A percentile compares a stretch with the other conserved stretches of the same genome.
Conservation (phyloP, 2,797 vertebrate genomes). For the Chiloscyllium punctatum region DNA sequence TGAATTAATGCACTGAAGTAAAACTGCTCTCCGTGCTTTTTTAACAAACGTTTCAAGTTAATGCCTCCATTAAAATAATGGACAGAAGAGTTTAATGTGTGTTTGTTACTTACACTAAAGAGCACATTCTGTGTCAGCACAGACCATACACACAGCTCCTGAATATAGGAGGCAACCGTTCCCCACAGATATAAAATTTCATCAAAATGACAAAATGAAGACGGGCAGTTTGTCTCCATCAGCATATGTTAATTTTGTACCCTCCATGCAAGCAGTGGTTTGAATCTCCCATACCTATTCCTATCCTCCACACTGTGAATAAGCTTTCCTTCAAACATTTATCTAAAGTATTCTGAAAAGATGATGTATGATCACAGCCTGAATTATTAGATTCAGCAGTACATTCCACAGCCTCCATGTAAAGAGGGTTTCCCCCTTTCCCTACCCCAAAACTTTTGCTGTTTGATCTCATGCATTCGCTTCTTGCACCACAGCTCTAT, state of each 20-base stretch:
- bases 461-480: too few species aligned
- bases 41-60: background rate
- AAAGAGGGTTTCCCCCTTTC: too few species aligned
- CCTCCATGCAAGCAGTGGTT: background rate
- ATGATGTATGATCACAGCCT: background rate
- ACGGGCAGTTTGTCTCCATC: background rate
- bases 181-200: background rate
- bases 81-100: background rate
- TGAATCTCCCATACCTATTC: background rate
- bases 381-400: background rate
- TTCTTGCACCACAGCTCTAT: too few species aligned
- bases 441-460: too few species aligned
- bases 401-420: background rate
- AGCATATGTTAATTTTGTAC: background rate
- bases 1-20: background rate
- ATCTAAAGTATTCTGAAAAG: background rate
- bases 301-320: background rate
- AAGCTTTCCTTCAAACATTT: background rate
- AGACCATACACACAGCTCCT: background rate
- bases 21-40: background rate
- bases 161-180: background rate
- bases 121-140: background rate
- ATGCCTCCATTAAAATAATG: background rate
- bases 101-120: background rate
- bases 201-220: background rate